Evolutionary conservation across 2,797 vertebrate species (phyloP).

Genomic region (Meriones psammophilus): DNA sequence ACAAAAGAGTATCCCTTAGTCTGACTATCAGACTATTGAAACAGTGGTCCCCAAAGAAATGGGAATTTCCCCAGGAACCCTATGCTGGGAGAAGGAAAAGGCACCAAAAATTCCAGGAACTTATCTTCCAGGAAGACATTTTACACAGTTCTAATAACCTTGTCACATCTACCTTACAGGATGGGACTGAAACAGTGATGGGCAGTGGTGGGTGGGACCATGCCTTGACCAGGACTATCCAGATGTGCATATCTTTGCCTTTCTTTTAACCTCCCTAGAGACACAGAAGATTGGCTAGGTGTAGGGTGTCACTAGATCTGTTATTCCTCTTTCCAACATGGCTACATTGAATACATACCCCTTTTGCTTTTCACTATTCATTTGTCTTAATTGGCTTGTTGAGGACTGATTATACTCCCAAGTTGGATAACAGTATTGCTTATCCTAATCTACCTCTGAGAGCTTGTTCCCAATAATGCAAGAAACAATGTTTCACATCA

Average conservation of each 20-base stretch:
- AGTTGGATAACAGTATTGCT: neutral
- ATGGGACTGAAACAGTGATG: neutral
- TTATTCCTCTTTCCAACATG: neutral
- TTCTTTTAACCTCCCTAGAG: neutral
- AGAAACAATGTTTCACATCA: neutral
- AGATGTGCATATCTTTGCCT: neutral
- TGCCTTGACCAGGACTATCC: neutral
- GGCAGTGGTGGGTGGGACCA: neutral
- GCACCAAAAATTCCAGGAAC: neutral
- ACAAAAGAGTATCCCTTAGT: neutral
- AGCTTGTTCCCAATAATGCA: neutral
- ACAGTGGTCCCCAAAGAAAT: neutral
- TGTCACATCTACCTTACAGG: neutral
- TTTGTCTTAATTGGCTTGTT: neutral
- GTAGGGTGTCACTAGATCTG: neutral
- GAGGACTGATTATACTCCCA: neutral
- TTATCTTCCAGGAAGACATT: neutral
- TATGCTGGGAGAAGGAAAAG: neutral
- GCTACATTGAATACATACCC: neutral
- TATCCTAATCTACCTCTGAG: neutral
- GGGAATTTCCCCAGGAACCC: neutral
- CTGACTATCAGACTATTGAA: neutral
- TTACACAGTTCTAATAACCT: neutral
- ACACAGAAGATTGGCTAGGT: neutral
- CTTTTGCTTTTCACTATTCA: neutral